Evolutionary conservation across 2,113 vertebrate species (phyloP).

Genomic region (Oostethus manadensis): DNA sequence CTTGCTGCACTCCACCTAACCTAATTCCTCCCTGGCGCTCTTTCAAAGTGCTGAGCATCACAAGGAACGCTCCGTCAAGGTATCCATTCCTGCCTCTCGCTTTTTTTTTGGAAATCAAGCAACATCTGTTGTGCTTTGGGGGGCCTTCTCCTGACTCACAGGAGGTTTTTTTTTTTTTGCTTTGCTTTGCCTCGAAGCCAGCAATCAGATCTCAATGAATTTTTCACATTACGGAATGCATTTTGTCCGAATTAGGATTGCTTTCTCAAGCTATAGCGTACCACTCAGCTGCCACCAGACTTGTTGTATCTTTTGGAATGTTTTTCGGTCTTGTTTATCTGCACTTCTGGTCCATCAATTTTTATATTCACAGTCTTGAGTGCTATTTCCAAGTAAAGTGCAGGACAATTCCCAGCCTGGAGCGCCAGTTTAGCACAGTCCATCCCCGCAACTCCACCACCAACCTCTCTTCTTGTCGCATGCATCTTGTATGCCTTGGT

Average conservation of each 20-base stretch:
- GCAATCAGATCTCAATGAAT: slow-evolving; percentile 34
- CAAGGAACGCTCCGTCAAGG: slow-evolving; percentile 60
- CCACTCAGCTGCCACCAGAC: slow-evolving; percentile 13
- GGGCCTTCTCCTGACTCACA: slow-evolving; percentile 34
- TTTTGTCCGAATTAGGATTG: slow-evolving; percentile 4
- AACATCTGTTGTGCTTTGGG: slow-evolving; percentile 68
- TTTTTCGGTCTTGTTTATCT: slow-evolving; percentile 47
- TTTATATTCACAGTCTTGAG: slow-evolving; percentile 61
- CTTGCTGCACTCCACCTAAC: slow-evolving; percentile 66
- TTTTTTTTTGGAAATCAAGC: slow-evolving; percentile 58
- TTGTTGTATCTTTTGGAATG: slow-evolving; percentile 51
- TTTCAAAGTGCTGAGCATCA: slow-evolving; percentile 61
- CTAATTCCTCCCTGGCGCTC: slow-evolving; percentile 69
- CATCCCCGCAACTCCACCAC: slow-evolving; percentile 29
- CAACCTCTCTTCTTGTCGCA: slow-evolving; percentile 10
- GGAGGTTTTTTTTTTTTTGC: slow-evolving; percentile 31
- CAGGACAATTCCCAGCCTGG: slow-evolving; percentile 47
- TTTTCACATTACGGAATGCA: slow-evolving; percentile 34
- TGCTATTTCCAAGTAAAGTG: slow-evolving; percentile 54
- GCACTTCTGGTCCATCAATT: slow-evolving; percentile 53
- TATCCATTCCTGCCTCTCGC: slow-evolving; percentile 39
- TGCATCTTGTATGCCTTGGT: slow-evolving; percentile 64
- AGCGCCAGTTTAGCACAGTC: slow-evolving; percentile 50
- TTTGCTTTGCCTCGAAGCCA: slow-evolving; percentile 28
- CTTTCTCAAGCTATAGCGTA: slow-evolving; percentile 14